Percentiles rank a stretch among this genome's conserved stretches.
Evolutionary conservation across 2,797 vertebrate genomes (phyloP).

Genomic region (Liasis olivaceus): DNA sequence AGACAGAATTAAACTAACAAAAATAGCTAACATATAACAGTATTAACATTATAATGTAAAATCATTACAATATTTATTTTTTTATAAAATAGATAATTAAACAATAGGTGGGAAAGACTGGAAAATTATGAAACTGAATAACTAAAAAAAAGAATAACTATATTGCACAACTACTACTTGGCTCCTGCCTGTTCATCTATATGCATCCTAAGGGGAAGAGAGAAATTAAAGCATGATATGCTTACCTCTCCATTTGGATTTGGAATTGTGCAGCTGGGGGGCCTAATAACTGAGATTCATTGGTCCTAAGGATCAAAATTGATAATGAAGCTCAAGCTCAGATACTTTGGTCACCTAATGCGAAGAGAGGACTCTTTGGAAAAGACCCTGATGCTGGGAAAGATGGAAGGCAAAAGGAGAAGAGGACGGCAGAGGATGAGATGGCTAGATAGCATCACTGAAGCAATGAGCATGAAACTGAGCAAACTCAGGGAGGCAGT

Average conservation of each 20-base stretch:
- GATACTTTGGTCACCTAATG: no score
- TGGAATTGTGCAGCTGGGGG: neutral
- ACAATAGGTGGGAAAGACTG: neutral
- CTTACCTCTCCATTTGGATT: neutral
- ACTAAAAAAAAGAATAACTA: neutral
- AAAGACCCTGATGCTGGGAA: no score
- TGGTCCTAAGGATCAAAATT: neutral
- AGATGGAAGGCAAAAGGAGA: no score
- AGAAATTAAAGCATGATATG: neutral
- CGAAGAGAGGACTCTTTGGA: no score
- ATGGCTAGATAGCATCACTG: no score
- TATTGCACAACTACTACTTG: neutral
- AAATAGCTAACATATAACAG: neutral
- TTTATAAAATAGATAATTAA: neutral
- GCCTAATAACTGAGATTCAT: neutral
- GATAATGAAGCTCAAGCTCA: no score
- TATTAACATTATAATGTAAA: neutral
- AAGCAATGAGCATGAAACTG: no score
- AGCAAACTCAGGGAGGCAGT: no score
- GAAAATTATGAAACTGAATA: neutral
- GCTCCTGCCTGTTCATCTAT: neutral
- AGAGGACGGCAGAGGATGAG: no score
- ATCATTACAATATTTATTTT: neutral
- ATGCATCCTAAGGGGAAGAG: neutral
- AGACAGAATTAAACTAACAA: neutral